Percentiles rank a stretch among this genome's conserved stretches.
Conservation (phyloP, 2,888 invertebrate genomes). For the Morpho helenor region DNA sequence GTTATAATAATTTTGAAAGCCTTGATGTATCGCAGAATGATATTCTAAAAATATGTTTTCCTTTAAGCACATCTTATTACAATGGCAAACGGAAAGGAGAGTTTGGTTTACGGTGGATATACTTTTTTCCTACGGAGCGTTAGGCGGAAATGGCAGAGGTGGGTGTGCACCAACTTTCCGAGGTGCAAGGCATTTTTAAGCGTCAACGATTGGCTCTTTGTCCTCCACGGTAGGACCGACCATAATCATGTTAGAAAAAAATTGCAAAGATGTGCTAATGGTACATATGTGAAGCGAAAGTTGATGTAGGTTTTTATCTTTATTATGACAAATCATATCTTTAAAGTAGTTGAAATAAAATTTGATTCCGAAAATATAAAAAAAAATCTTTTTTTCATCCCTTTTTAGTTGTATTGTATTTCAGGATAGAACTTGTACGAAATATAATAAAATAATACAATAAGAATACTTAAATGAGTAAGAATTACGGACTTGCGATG, state of each 20-base stretch:
- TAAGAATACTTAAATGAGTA: no score
- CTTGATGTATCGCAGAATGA: no score
- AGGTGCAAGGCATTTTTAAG: conserved; percentile 33
- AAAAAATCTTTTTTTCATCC: no score
- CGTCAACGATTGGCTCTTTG: conserved; percentile 14
- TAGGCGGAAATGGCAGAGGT: conserved; percentile 20
- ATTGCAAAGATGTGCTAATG: conserved; percentile 26
- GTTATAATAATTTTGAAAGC: no score
- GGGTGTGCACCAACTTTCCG: conserved; percentile 37
- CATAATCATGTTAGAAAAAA: conserved; percentile 30
- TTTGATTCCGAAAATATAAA: no score
- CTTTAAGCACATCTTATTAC: conserved; percentile 21
- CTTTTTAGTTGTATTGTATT: no score
- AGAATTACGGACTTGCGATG: no score
- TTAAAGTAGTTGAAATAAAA: no score
- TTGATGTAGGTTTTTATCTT: neutral
- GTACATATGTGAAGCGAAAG: conserved; percentile 29
- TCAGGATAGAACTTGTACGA: no score
- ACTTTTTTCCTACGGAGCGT: conserved; percentile 32
- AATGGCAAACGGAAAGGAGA: conserved; percentile 25
- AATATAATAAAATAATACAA: no score
- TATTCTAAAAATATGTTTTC: neutral
- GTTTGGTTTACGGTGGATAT: conserved; percentile 29
- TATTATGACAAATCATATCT: no score
- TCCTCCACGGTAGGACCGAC: conserved; percentile 14